Evolutionary conservation across 2,113 vertebrate genomes (phyloP).

Genomic region (Rhodinocichla rosea): DNA sequence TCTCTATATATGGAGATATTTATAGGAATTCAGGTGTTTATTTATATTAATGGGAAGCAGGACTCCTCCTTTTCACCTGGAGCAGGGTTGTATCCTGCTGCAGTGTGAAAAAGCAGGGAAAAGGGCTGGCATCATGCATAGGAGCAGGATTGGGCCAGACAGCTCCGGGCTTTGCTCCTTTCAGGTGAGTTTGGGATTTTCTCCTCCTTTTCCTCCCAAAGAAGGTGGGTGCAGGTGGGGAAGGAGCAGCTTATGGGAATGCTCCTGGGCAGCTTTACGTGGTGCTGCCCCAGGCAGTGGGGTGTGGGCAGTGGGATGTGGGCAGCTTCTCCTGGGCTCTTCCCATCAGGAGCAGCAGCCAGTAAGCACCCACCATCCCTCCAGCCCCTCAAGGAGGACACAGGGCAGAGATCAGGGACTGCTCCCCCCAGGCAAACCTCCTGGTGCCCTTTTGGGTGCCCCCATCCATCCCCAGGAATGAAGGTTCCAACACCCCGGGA

Average conservation of each 20-base stretch:
- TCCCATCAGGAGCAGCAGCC: accelerated
- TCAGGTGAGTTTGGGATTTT: accelerated
- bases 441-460: accelerated
- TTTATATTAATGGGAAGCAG: neutral
- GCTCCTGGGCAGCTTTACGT: neutral
- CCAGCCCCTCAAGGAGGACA: neutral
- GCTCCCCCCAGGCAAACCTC: accelerated
- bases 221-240: neutral
- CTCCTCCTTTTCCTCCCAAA: neutral
- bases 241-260: neutral
- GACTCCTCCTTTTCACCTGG: neutral
- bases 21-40: neutral
- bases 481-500: neutral
- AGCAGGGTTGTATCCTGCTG: neutral
- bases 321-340: neutral
- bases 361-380: accelerated
- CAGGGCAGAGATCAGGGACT: neutral
- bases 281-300: neutral
- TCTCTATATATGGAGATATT: neutral
- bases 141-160: neutral
- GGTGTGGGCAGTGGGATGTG: neutral
- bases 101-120: neutral
- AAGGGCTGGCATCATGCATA: accelerated
- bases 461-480: accelerated
- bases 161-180: neutral